These are phyloP conservation scores for Myiagra hebetior DNA, from an alignment of 2,113 vertebrate species.

Conservation along the genomic window DNA sequence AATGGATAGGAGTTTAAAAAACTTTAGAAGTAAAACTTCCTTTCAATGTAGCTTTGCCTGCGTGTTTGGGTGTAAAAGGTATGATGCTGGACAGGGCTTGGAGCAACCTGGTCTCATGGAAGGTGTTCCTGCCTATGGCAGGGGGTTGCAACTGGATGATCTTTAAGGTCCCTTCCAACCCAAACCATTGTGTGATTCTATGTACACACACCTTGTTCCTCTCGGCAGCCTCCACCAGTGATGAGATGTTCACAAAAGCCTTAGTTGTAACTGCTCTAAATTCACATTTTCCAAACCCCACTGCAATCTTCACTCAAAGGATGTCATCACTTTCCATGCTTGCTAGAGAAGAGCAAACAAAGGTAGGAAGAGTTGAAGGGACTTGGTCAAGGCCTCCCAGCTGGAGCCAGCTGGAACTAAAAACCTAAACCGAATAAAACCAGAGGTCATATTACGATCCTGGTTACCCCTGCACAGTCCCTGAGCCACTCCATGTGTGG, in stretches of 20 bases:
- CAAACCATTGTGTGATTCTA: background rate
- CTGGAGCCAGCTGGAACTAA: background rate
- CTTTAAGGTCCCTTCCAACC: background rate
- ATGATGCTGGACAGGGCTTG: background rate
- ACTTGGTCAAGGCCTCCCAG: background rate
- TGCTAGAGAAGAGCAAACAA: background rate
- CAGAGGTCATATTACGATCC: background rate
- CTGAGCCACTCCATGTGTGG: accelerated
- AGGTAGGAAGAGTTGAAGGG: background rate
- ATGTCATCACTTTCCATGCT: background rate
- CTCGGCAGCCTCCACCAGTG: background rate
- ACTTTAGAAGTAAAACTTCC: background rate
- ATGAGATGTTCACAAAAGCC: background rate
- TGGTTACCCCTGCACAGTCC: background rate
- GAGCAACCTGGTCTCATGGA: background rate
- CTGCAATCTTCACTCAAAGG: background rate
- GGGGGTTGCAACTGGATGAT: background rate
- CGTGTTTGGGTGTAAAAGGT: accelerated
- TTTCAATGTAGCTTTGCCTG: background rate
- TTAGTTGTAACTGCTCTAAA: background rate
- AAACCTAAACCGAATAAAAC: background rate
- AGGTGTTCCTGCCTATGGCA: background rate
- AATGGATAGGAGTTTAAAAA: background rate
- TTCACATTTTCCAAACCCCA: background rate
- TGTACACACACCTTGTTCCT: background rate